A percentile compares a stretch with the other conserved stretches of the same genome.
These are phyloP conservation scores for Arion vulgaris DNA, from an alignment of 1,140 invertebrate genomes.

Conservation along the genomic window DNA sequence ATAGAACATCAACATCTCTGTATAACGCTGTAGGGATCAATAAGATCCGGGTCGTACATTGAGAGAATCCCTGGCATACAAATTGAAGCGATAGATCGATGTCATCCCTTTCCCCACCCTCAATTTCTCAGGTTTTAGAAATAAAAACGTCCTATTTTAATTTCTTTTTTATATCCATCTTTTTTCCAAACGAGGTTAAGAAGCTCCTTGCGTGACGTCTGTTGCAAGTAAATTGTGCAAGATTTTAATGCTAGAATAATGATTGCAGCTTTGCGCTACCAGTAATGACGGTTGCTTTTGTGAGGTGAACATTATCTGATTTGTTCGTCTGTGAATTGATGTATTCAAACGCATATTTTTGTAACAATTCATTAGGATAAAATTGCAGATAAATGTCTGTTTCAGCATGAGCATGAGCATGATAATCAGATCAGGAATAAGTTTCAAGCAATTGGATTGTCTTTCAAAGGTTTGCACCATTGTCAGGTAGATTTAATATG, in stretches of 20 bases:
- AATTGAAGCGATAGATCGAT: neutral
- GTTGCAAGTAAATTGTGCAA: neutral
- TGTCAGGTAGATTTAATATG: neutral
- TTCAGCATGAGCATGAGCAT: neutral
- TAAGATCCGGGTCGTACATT: neutral
- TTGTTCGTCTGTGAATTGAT: neutral
- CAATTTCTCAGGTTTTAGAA: neutral
- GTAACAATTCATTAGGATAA: neutral
- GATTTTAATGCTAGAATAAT: neutral
- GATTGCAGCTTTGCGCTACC: neutral
- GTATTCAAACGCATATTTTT: neutral
- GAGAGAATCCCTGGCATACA: neutral
- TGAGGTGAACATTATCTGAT: neutral
- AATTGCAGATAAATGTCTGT: neutral
- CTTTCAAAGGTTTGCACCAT: neutral
- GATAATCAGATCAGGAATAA: neutral
- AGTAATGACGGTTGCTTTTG: neutral
- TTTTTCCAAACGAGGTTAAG: too few relatives aligned
- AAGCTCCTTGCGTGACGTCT: neutral
- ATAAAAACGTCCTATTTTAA: neutral
- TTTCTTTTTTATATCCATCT: neutral
- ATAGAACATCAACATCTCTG: neutral
- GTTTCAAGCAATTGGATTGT: neutral
- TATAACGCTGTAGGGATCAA: neutral
- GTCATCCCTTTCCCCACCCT: neutral